Evolutionary conservation across 2,797 vertebrate genomes (phyloP), one percentile per base, ranked within the genome.

Genomic region (Hoplostethus mediterraneus): DNA sequence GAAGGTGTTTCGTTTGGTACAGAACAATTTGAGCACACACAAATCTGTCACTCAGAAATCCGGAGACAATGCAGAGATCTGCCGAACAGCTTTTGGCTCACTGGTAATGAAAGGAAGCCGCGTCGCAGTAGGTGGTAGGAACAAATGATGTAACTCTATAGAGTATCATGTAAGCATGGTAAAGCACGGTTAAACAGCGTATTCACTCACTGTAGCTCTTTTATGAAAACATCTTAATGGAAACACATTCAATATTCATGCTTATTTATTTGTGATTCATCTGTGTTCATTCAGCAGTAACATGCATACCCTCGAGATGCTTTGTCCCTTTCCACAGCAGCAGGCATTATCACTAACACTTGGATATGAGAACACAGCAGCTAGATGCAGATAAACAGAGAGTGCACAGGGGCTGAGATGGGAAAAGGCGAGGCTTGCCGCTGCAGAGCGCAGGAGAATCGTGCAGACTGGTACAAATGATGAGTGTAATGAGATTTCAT

Each of bases 401-500:
- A 84, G 77, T 47, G 66, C 70, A 42, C 54, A n/a, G 61, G 80
- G 77, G 51, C 73, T 16, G 70, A 75, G 76, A 63, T 16, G 62
- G 80, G 70, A 84, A 78, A 75, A 84, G 70, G 62, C 60, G 45
- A 84, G 67, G 70, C 59, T 75, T 64, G 70, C 61, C 21, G 52
- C 48, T 59, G 72, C 71, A 80, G 72, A 87, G 60, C 76, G 67
- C 73, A 83, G 72, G 71, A 77, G 86, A 89, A 76, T 71, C 52
- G 57, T 84, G 75, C 84, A 83, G 91, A 89, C 92, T 81, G 79
- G 84, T 91, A 92, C 92, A 95, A 94, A 95, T 91, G 93, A 94
- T 91, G 90, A 93, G 85, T 78, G 80, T 94, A 95, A 95, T 95
- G 92, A 95, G 92, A 94, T 95, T 94, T 95, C 90, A 94, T 93